Conservation (phyloP, 2,888 invertebrate species). For the Lacanobia oleracea region DNA sequence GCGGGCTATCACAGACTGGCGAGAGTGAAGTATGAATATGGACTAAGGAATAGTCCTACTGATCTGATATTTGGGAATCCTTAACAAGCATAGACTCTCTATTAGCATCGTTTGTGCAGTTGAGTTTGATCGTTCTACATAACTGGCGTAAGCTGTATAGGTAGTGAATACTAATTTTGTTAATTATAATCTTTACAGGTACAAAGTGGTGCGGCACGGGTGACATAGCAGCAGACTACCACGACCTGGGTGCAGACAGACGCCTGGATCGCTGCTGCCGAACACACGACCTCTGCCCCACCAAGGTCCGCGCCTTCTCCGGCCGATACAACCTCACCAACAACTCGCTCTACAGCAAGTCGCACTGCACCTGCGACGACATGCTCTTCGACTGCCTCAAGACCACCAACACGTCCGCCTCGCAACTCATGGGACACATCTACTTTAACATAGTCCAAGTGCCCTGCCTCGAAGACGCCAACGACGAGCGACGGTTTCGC, state of each 20-base stretch:
- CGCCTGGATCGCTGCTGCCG: slow-evolving; percentile 96
- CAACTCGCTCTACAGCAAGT: slow-evolving; percentile 96
- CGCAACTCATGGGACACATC: slow-evolving; percentile 95
- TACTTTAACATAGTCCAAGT: slow-evolving; percentile 96
- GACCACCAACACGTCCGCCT: slow-evolving; percentile 93
- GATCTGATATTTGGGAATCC: neutral
- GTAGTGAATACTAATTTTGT: neutral
- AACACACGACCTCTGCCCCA: slow-evolving; percentile 97
- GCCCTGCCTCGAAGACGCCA: slow-evolving; percentile 92
- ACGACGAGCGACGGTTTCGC: slow-evolving; percentile 84
- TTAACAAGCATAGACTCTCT: neutral
- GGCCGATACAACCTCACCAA: slow-evolving; percentile 95
- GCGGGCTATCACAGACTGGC: too few relatives aligned
- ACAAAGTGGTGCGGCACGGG: slow-evolving; percentile 98
- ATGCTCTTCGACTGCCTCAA: slow-evolving; percentile 96
- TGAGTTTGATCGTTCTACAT: neutral
- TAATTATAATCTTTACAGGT: slow-evolving; percentile 88
- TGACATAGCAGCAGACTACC: slow-evolving; percentile 95
- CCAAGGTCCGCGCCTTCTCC: slow-evolving; percentile 93
- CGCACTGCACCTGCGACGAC: slow-evolving; percentile 97
- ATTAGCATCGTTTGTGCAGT: neutral
- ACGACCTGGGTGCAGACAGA: slow-evolving; percentile 94
- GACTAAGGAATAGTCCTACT: too few relatives aligned
- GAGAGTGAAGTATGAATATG: too few relatives aligned
- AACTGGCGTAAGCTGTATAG: neutral